A percentile compares a stretch with the other conserved stretches of the same genome.
Evolutionary conservation across 2,113 vertebrate species (phyloP).

Genomic region (Mormoops blainvillei): DNA sequence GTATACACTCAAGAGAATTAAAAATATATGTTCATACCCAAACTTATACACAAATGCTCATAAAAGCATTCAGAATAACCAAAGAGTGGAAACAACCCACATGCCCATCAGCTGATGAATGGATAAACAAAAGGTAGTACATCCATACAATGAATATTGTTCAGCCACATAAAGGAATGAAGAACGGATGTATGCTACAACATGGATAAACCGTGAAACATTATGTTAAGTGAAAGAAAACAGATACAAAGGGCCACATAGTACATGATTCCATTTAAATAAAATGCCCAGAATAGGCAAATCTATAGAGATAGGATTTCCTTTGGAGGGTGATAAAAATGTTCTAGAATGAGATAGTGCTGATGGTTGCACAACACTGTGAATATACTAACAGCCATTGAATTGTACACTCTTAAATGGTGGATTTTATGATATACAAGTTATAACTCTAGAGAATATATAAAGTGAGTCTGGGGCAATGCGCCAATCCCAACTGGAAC

Average conservation of each 20-base stretch:
- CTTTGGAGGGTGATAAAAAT: not conserved
- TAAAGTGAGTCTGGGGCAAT: not conserved
- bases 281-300: not conserved
- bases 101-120: not conserved
- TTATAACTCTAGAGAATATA: not conserved
- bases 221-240: not conserved
- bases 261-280: not conserved
- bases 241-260: not conserved
- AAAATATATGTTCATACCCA: not conserved
- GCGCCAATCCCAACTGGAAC: not conserved
- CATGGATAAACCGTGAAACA: not conserved
- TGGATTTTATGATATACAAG: not conserved
- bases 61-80: not conserved
- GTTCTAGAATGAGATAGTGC: not conserved
- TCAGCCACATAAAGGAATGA: not conserved
- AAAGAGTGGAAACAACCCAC: not conserved
- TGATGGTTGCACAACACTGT: not conserved
- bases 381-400: not conserved
- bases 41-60: too few species aligned
- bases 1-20: not conserved
- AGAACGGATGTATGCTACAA: not conserved
- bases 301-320: not conserved
- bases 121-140: not conserved
- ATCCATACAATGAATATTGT: not conserved
- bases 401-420: not conserved